A percentile compares a stretch with the other conserved stretches of the same genome.
These are phyloP conservation scores for Ivindomyrus marchei DNA, from an alignment of 2,113 vertebrate genomes.

Conservation along the genomic window DNA sequence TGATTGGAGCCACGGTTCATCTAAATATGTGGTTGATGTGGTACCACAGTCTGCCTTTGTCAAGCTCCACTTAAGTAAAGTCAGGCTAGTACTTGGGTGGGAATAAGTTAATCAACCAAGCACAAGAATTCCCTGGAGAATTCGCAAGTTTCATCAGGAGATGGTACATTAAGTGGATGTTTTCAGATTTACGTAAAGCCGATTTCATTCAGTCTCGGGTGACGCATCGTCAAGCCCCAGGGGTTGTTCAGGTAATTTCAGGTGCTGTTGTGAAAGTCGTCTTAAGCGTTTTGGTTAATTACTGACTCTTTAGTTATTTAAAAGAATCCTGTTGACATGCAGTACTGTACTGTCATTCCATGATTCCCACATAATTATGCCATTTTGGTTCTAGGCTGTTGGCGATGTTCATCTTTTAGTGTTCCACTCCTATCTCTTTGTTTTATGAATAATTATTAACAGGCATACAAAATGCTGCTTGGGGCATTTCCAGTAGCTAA, in stretches of 20 bases:
- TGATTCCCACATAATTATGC: background rate
- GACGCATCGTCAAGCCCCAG: background rate
- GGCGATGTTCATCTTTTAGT: background rate
- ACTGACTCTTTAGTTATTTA: background rate
- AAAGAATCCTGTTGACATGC: background rate
- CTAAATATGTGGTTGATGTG: background rate
- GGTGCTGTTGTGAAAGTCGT: background rate
- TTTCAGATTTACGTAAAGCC: background rate
- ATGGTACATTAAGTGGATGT: background rate
- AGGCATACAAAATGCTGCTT: background rate
- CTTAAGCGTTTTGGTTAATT: background rate
- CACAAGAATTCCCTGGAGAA: background rate
- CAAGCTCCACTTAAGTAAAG: background rate
- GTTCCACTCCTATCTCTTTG: background rate
- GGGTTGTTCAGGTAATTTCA: background rate
- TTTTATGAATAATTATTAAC: background rate
- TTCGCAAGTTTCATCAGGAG: background rate
- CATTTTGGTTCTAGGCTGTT: background rate
- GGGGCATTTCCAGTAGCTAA: background rate
- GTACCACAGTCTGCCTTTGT: background rate
- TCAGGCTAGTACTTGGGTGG: background rate
- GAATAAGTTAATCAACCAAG: background rate
- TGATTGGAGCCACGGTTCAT: background rate
- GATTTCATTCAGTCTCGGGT: background rate
- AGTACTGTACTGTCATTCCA: background rate